Evolutionary conservation across 2,888 invertebrate genomes (phyloP).

Genomic region (Drosophila putrida): DNA sequence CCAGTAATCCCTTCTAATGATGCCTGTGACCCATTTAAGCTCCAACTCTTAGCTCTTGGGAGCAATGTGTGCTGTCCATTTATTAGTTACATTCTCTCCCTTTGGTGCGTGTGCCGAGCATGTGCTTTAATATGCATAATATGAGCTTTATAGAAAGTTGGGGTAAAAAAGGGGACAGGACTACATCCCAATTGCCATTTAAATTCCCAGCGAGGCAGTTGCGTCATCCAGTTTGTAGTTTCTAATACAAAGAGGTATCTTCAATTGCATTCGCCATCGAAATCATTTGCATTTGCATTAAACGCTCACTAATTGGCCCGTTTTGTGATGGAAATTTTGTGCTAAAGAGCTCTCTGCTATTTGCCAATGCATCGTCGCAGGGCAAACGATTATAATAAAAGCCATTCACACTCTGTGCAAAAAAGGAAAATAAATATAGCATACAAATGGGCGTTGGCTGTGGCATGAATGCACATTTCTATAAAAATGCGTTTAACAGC

Average conservation of each 20-base stretch:
- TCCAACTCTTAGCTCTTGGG: conserved; percentile 61
- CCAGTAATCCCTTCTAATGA: conserved; percentile 67
- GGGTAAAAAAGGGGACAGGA: background rate
- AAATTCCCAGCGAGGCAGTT: conserved; percentile 5
- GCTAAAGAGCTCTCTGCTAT: conserved; percentile 44
- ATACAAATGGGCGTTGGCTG: conserved; percentile 50
- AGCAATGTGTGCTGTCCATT: conserved; percentile 23
- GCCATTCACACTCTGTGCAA: conserved; percentile 50
- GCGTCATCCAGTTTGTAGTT: conserved; percentile 8
- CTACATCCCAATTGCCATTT: background rate
- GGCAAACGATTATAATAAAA: conserved; percentile 60
- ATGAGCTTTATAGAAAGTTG: conserved; percentile 47
- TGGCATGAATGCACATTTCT: conserved; percentile 62
- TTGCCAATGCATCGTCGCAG: conserved; percentile 17
- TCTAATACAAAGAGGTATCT: conserved; percentile 19
- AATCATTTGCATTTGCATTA: conserved; percentile 71
- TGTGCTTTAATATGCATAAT: conserved; percentile 49
- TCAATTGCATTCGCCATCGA: conserved; percentile 54
- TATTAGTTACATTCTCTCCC: conserved; percentile 13
- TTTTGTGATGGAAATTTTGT: conserved; percentile 75
- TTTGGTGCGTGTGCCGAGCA: conserved; percentile 17
- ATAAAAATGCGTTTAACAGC: conserved; percentile 76
- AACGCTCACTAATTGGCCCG: conserved; percentile 72
- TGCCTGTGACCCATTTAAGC: conserved; percentile 68
- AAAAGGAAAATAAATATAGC: conserved; percentile 38